Conservation (phyloP, 2,797 vertebrate genomes). For the Propithecus perrieri region DNA sequence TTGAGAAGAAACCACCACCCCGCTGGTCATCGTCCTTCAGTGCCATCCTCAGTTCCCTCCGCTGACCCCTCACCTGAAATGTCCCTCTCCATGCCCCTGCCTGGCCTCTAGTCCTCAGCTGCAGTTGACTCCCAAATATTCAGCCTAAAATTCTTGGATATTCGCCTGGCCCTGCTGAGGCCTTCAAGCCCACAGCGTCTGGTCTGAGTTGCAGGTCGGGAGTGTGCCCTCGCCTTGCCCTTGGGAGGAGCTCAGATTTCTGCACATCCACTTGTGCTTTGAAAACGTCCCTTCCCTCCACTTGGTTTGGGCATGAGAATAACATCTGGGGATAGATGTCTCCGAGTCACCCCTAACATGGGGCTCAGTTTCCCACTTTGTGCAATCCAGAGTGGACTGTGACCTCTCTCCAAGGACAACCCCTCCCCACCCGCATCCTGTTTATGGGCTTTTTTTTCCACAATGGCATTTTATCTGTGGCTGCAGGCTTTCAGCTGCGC, state of each 20-base stretch:
- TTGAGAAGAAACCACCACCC: background rate
- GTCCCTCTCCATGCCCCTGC: background rate
- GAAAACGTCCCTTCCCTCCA: background rate
- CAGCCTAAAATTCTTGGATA: background rate
- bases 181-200: background rate
- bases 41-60: background rate
- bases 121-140: background rate
- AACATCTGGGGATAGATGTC: background rate
- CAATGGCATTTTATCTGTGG: conserved; percentile 4
- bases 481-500: conserved; percentile 60
- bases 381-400: background rate
- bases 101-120: background rate
- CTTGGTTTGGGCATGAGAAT: background rate
- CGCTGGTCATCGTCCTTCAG: fast-evolving
- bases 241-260: background rate
- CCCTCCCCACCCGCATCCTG: background rate
- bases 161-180: background rate
- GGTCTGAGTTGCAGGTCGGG: background rate
- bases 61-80: fast-evolving
- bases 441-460: conserved; percentile 49
- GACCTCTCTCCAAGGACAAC: background rate
- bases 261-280: background rate
- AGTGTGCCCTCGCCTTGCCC: background rate
- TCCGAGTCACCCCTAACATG: background rate
- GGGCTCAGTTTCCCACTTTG: background rate